phyloP scores from a whole-genome alignment of 2,888 invertebrate species.

The Sphecodes monilicornis region DNA sequence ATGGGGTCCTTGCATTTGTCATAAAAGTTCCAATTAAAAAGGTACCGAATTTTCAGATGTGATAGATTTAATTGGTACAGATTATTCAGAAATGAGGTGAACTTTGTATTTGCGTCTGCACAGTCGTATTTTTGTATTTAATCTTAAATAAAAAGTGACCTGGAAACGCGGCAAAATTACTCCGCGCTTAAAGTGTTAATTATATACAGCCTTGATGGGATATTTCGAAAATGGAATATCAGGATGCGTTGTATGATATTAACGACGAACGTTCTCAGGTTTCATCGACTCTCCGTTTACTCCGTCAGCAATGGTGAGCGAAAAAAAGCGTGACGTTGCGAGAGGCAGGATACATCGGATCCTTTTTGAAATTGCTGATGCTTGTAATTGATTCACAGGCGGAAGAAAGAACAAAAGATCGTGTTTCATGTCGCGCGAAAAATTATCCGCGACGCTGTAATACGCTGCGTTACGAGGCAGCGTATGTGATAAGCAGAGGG shows the following conservation, averaged over 20 bases:
- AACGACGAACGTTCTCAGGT: neutral
- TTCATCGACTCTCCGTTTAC: neutral
- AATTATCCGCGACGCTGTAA: conserved; percentile 7
- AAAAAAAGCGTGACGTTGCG: neutral
- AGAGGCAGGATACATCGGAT: neutral
- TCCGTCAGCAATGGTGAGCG: neutral
- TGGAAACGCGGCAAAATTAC: too few species aligned
- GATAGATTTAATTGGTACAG: too few species aligned
- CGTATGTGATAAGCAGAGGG: conserved; percentile 47
- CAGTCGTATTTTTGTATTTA: too few species aligned
- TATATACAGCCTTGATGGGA: neutral
- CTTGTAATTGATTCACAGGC: neutral
- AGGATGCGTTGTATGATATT: neutral
- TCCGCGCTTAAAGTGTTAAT: too few species aligned
- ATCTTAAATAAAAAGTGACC: too few species aligned
- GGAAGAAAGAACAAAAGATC: neutral
- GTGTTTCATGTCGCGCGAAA: conserved; percentile 16
- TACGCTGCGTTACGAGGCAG: conserved; percentile 15
- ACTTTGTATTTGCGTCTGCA: too few species aligned
- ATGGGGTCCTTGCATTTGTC: too few species aligned
- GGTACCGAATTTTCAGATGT: too few species aligned
- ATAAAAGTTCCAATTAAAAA: neutral
- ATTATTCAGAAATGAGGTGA: too few species aligned
- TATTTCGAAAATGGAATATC: neutral
- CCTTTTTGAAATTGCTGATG: conserved; percentile 13